These are phyloP conservation scores for Meandrusa payeni DNA, from an alignment of 2,888 invertebrate species.

Conservation along the genomic window DNA sequence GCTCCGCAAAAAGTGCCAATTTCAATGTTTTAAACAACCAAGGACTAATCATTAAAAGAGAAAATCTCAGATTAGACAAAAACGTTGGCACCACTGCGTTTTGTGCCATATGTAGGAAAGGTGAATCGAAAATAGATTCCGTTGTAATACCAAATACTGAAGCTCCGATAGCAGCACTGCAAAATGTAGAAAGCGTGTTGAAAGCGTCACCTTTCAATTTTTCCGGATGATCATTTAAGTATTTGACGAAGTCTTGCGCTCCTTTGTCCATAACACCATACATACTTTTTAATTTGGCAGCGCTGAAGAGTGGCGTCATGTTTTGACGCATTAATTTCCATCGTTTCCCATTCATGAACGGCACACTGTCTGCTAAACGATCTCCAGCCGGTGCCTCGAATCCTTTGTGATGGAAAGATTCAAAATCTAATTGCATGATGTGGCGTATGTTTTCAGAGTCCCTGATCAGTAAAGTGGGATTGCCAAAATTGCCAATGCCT, in stretches of 20 bases:
- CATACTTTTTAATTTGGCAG: conserved; percentile 45
- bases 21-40: conserved; percentile 34
- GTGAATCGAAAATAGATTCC: conserved; percentile 43
- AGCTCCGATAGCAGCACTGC: conserved; percentile 40
- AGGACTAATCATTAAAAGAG: conserved; percentile 21
- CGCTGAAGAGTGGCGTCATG: conserved; percentile 35
- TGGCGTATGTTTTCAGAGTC: conserved; percentile 6
- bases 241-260: conserved; percentile 36
- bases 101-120: conserved; percentile 36
- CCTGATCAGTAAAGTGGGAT: conserved; percentile 13
- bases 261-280: conserved; percentile 41
- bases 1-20: conserved; percentile 44
- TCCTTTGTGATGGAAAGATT: conserved; percentile 14
- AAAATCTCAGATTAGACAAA: conserved; percentile 30
- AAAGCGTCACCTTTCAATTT: conserved; percentile 33
- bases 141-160: conserved; percentile 52
- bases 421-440: conserved; percentile 11
- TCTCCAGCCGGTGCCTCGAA: conserved; percentile 22
- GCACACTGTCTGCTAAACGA: conserved; percentile 27
- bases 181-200: conserved; percentile 32
- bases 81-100: conserved; percentile 12
- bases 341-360: conserved; percentile 28
- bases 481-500: conserved; percentile 1
- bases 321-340: conserved; percentile 36
- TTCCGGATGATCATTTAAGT: conserved; percentile 41